Conservation (phyloP, 2,797 vertebrate genomes). For the Centroberyx gerrardi region DNA sequence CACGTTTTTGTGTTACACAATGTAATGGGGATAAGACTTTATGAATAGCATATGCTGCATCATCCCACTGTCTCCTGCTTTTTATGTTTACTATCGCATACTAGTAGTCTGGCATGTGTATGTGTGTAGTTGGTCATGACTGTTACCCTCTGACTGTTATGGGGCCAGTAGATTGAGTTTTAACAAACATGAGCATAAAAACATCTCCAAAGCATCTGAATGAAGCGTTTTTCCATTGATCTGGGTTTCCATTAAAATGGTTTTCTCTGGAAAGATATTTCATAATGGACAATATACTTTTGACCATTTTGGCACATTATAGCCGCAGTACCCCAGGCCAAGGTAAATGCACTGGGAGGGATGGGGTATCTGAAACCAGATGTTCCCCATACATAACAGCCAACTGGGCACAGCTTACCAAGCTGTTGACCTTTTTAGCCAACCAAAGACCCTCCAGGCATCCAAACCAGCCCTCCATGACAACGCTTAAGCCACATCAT, state of each 20-base stretch:
- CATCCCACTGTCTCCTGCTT: background rate
- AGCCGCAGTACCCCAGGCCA: conserved; percentile 51
- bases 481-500: conserved; percentile 12
- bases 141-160: conserved; percentile 55
- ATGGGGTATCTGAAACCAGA: conserved; percentile 72
- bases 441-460: conserved; percentile 48
- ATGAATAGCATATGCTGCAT: background rate
- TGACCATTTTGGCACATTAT: conserved; percentile 61
- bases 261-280: conserved; percentile 77
- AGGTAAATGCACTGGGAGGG: conserved; percentile 67
- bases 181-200: conserved; percentile 54
- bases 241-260: conserved; percentile 70
- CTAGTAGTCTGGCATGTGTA: background rate
- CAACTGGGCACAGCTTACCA: conserved; percentile 67
- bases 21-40: background rate
- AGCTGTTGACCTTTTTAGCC: conserved; percentile 57
- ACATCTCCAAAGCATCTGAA: conserved; percentile 41
- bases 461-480: conserved; percentile 30
- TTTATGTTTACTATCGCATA: background rate
- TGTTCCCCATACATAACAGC: conserved; percentile 60
- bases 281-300: conserved; percentile 64
- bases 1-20: background rate
- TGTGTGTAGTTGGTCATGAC: conserved; percentile 42
- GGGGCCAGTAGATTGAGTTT: conserved; percentile 45
- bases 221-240: conserved; percentile 57